These are phyloP conservation scores for Smittia aterrima DNA, from an alignment of 2,888 invertebrate species.

Conservation along the genomic window DNA sequence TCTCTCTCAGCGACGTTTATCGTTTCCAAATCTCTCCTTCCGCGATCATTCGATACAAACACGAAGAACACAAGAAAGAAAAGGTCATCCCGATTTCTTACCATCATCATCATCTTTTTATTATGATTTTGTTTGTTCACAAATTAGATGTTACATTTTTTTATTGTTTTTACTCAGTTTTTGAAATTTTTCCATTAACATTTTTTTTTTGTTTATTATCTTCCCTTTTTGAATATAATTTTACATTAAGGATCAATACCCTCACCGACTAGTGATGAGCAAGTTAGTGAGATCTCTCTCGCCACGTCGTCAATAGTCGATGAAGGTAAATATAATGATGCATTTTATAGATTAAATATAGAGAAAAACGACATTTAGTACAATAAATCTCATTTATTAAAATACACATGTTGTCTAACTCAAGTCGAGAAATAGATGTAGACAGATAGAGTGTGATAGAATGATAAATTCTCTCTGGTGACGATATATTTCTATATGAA, in stretches of 20 bases:
- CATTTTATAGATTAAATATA: slow-evolving; percentile 24
- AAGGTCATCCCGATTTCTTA: slow-evolving; percentile 1
- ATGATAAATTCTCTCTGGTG: background rate
- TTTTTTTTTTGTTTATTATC: slow-evolving; percentile 9
- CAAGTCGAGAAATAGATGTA: background rate
- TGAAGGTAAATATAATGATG: slow-evolving; percentile 5
- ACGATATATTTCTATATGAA: background rate
- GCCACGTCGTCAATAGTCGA: background rate
- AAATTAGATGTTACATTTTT: slow-evolving; percentile 29
- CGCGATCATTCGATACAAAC: background rate
- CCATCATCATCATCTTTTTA: slow-evolving; percentile 21
- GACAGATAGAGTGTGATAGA: background rate
- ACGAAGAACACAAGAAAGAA: background rate
- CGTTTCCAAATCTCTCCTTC: no score
- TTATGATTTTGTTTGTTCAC: slow-evolving; percentile 16
- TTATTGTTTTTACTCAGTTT: slow-evolving; percentile 24
- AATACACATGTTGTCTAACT: background rate
- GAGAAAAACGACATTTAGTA: slow-evolving; percentile 15
- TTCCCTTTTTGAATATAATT: slow-evolving; percentile 20
- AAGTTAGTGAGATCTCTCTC: no score
- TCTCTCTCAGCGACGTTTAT: no score
- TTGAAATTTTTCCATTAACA: background rate
- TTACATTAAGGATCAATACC: no score
- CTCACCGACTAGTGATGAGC: no score
- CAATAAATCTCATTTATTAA: slow-evolving; percentile 11